phyloP scores from a whole-genome alignment of 2,888 invertebrate genomes.

The Caenorhabditis virilis region DNA sequence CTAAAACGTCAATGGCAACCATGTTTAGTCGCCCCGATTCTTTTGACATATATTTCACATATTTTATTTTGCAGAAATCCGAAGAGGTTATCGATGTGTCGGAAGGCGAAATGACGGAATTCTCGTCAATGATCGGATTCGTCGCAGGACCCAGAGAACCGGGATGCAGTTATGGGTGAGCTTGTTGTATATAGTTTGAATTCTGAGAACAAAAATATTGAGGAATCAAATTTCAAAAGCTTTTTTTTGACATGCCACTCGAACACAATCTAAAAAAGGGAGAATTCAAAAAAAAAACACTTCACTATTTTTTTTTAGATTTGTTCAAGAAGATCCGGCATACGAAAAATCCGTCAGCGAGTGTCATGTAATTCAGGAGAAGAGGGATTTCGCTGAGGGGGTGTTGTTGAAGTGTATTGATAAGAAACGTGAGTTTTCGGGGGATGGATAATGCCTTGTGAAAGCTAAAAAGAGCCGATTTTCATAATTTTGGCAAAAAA shows the following conservation, averaged over 20 bases:
- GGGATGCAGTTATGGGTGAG: constrained; percentile 41
- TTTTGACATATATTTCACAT: too few relatives aligned
- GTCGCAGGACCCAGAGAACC: constrained; percentile 31
- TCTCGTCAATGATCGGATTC: constrained; percentile 42
- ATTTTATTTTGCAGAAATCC: constrained; percentile 45
- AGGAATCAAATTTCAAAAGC: constrained; percentile 2
- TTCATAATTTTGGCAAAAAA: too few relatives aligned
- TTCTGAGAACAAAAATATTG: too few relatives aligned
- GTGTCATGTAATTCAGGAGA: constrained; percentile 54
- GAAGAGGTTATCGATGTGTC: constrained; percentile 48
- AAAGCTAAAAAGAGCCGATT: too few relatives aligned
- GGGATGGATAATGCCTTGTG: too few relatives aligned
- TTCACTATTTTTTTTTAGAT: constrained; percentile 31
- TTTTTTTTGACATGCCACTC: too few relatives aligned
- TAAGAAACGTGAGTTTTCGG: constrained; percentile 58
- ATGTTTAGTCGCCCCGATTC: too few relatives aligned
- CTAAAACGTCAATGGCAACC: too few relatives aligned
- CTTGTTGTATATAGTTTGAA: too few relatives aligned
- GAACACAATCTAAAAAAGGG: background rate
- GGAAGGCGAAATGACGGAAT: constrained; percentile 40
- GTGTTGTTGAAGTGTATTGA: constrained; percentile 64
- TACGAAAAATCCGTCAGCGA: constrained; percentile 59
- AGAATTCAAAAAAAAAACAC: background rate
- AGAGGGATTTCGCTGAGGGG: constrained; percentile 51
- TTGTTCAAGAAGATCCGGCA: constrained; percentile 51